Evolutionary conservation across 2,113 vertebrate species (phyloP), one percentile per base, ranked within the genome.

Genomic region (Theristicus caerulescens): DNA sequence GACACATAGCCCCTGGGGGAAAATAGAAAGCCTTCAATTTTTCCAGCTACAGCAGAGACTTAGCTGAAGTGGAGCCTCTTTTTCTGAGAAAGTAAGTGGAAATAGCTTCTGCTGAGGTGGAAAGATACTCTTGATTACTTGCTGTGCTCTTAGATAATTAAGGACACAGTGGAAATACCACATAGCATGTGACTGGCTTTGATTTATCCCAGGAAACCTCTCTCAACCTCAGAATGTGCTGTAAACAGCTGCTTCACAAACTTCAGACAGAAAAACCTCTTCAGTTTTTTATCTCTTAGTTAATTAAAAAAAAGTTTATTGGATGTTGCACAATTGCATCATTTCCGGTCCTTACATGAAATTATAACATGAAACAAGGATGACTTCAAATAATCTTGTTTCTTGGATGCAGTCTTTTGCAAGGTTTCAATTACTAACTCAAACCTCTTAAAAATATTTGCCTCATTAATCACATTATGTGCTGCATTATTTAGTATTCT

Each of bases 161-260:
- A 95, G 95, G 83, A 94, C 86, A 72, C 76, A 72, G 90, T 95
- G 85, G 88, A 96, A 97, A 96, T 95, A 89, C 83, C 91, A 94
- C 86, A 89, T 93, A 94, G 88, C 86, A 96, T 87, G 88, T 76
- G 94, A 96, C 13, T 1, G 0, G 86, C 94, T 96, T 90, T 97
- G 96, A 97, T 96, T 96, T 95, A 95, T 96, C 92, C 96, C 92
- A 94, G 93, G 88, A 96, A 96, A 94, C 77, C 69, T 95, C 92
- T 93, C 77, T 94, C 62, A 95, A 5, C 46, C 67, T 94, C 80
- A 65, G 83, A 96, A 92, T 2, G 34, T 3, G 1, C 62, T 95
- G 71, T 93, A 95, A 96, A 97, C 87, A 96, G 93, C 92, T 95
- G 94, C 85, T 93, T 94, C 92, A 93, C 78, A 94, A 96, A 93